Conservation (phyloP, 2,113 vertebrate species). For the Gasterosteus aculeatus region DNA sequence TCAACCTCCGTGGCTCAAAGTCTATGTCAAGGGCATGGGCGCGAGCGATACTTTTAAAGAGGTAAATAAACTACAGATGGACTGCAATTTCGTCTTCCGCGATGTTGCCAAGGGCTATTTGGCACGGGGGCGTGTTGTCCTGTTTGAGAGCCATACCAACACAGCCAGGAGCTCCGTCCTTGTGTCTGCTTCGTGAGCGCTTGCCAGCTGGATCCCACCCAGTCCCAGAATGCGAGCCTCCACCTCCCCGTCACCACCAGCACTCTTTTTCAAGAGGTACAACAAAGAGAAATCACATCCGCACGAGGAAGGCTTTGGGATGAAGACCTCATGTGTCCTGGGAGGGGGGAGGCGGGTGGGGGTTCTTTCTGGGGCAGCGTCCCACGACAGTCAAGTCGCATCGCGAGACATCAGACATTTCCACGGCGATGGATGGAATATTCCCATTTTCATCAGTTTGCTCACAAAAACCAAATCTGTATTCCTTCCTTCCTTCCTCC, state of each 20-base stretch:
- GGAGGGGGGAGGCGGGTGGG: not conserved
- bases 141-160: constrained; percentile 67
- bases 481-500: constrained; percentile 56
- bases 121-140: constrained; percentile 64
- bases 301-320: constrained; percentile 45
- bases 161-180: constrained; percentile 76
- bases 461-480: constrained; percentile 42
- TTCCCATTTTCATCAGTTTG: constrained; percentile 26
- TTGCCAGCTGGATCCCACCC: constrained; percentile 74
- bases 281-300: constrained; percentile 58
- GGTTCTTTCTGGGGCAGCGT: constrained; percentile 25
- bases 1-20: constrained; percentile 36
- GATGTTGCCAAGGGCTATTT: constrained; percentile 68
- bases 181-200: constrained; percentile 65
- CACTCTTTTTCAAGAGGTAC: constrained; percentile 68
- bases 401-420: constrained; percentile 52
- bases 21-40: constrained; percentile 40
- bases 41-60: constrained; percentile 52
- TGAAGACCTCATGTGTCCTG: constrained; percentile 48
- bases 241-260: constrained; percentile 54
- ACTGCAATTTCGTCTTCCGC: constrained; percentile 48
- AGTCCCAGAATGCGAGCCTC: constrained; percentile 67
- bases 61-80: constrained; percentile 70
- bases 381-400: constrained; percentile 37
- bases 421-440: constrained; percentile 39